Base-by-base conservation (phyloP, 2,888 invertebrate species). In the Sipha maydis region DNA sequence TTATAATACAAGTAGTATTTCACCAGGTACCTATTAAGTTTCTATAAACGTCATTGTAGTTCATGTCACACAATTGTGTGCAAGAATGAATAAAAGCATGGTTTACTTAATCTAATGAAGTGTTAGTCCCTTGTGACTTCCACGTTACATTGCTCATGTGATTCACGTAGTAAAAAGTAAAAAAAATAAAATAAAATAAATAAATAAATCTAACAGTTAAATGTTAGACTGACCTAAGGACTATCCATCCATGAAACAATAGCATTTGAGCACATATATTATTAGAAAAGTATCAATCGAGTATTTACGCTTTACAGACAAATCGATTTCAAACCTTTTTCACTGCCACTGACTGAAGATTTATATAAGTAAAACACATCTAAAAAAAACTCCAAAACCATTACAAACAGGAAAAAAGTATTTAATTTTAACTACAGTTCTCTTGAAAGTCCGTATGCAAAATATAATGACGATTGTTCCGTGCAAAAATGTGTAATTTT, bases 281-380 rank as follows among this genome's bases (percentile, higher is more conserved):
- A 77, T 85, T 48, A 14, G 77, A 85, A 85, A 85, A 21, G 69
- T 77, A 85, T 85, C 67, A 67, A 85, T 77, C 28, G n/a, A 11
- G 8, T 3, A 34, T 41, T 38, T 38, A 1, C 14, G 25, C 25
- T 34, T 19, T 4, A 76, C 11, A 48, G 31, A 31, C 41, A 67
- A 69, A 85, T 48, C 25, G 48, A 69, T 85, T 25, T 41, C 11
- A 67, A 77, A 9, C 84, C 3, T 4, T 67, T 76, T 77, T 84
- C 28, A 61, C 21, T 31, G 28, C 14, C 76, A 41, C 5, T 4
- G 25, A 0, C 4, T 7, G 4, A 67, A 25, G 41, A 76, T 84
- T 61, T 76, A 41, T 41, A 48, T 41, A 48, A 77, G 17, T 9
- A 28, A 54, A 75, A 38, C 21, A 76, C 38, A 3, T n/a, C 25